Conservation (phyloP, 2,888 invertebrate species). For the Laspeyria flexula region DNA sequence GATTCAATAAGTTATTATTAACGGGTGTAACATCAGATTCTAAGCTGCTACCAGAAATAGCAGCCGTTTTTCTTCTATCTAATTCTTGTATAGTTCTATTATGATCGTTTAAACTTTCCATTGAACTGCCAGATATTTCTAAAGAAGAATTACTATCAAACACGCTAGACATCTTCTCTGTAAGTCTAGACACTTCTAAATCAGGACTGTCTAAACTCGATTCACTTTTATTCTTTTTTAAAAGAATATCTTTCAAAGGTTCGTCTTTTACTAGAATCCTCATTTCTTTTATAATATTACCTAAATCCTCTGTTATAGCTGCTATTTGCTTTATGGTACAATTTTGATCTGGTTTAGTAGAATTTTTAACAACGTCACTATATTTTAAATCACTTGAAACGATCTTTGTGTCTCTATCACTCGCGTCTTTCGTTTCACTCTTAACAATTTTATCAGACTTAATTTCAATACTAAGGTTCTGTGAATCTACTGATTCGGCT, state of each 20-base stretch:
- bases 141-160: constrained; percentile 80
- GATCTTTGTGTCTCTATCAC: constrained; percentile 37
- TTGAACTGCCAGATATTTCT: constrained; percentile 81
- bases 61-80: constrained; percentile 67
- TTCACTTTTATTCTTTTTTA: constrained; percentile 83
- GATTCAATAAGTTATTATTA: constrained; percentile 68
- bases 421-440: constrained; percentile 4
- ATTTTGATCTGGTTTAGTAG: constrained; percentile 26
- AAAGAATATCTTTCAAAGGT: constrained; percentile 65
- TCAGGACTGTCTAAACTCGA: constrained; percentile 84
- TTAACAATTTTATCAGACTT: background rate
- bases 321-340: constrained; percentile 70
- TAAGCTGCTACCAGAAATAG: constrained; percentile 73
- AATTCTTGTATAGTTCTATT: constrained; percentile 64
- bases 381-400: constrained; percentile 43
- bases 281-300: constrained; percentile 74
- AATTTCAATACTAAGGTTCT: background rate
- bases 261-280: constrained; percentile 62
- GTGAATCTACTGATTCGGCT: background rate
- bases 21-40: constrained; percentile 78
- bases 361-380: constrained; percentile 53
- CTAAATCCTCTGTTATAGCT: constrained; percentile 74
- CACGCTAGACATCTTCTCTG: constrained; percentile 73
- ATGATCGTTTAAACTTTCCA: constrained; percentile 77
- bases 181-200: constrained; percentile 80